A percentile compares a stretch with the other conserved stretches of the same genome.
Conservation (phyloP, 2,797 vertebrate genomes). For the Gambelia wislizenii region DNA sequence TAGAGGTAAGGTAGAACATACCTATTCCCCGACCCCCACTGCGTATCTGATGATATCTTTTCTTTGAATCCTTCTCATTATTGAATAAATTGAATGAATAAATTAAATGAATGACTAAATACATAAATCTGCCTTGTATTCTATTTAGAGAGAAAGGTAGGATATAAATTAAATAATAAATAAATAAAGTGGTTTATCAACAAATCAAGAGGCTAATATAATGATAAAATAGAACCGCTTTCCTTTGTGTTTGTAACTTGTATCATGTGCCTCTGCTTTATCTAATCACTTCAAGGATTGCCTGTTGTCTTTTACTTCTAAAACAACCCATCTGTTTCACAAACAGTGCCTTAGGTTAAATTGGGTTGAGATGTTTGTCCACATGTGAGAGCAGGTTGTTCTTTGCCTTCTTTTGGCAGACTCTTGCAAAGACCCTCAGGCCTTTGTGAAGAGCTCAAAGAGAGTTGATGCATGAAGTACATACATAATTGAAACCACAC, state of each 20-base stretch:
- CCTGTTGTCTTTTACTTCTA: neutral
- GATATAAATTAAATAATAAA: too few species aligned
- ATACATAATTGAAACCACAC: neutral
- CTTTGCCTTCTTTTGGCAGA: neutral
- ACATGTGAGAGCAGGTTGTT: neutral
- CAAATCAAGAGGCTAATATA: neutral
- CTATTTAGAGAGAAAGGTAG: too few species aligned
- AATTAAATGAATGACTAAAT: too few species aligned
- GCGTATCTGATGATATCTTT: neutral
- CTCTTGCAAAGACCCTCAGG: neutral
- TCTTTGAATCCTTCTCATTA: neutral
- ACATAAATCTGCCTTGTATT: too few species aligned
- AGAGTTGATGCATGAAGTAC: neutral
- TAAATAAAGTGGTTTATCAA: neutral
- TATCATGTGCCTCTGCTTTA: neutral
- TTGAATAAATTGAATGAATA: neutral
- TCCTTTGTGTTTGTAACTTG: neutral
- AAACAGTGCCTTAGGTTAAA: neutral
- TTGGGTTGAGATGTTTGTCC: neutral
- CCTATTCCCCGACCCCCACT: too few species aligned
- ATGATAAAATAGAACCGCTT: neutral
- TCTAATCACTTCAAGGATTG: neutral
- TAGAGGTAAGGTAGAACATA: constrained; percentile 86
- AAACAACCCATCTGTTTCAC: constrained; percentile 59
- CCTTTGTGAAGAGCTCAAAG: neutral